Evolutionary conservation across 2,888 invertebrate species (phyloP), one percentile per base, ranked within the genome.

Genomic region (Drosophila rubida): DNA sequence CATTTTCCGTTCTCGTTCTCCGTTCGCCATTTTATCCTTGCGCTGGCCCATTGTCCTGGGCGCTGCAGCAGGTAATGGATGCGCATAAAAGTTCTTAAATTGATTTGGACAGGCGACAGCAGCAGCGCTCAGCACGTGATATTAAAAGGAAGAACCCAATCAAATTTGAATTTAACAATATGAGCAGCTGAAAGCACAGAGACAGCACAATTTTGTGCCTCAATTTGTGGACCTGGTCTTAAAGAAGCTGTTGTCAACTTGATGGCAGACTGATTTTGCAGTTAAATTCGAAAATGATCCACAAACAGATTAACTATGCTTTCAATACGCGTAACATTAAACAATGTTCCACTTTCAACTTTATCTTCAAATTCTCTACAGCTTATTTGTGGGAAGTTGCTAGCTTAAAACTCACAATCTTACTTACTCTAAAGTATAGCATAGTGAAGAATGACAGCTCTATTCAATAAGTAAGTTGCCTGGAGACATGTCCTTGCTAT

Each of bases 11-110:
- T 19, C 70, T 69, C 74, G 65, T 63, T 78, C 65, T 27, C 51
- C 68, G 65, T 65, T 78, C 65, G 13, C 9, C 30, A 27, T 9
- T 27, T 27, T 27, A 9, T 50, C 70, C 79, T n/a, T n/a, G n/a
- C n/a, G n/a, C n/a, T n/a, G n/a, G n/a, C n/a, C n/a, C n/a, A 69
- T 75, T 83, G 73, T 83, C 67, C 71, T 69, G 37, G 67, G 51
- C 64, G 64, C 51, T 51, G 50, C 58, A 63, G 46, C 71, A 77
- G 80, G 66, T 71, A 67, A 79, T 75, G 69, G 79, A 74, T 75
- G 71, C 61, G 63, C 77, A 74, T 60, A 59, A 75, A 81, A 70
- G 53, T 75, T 74, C 70, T 67, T 67, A 77, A 84, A 67, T 61
- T 79, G 77, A 81, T 77, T 81, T 69, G 22, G 57, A 51, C 72